Conservation (phyloP, 2,113 vertebrate genomes). For the Chaetops frenatus region DNA sequence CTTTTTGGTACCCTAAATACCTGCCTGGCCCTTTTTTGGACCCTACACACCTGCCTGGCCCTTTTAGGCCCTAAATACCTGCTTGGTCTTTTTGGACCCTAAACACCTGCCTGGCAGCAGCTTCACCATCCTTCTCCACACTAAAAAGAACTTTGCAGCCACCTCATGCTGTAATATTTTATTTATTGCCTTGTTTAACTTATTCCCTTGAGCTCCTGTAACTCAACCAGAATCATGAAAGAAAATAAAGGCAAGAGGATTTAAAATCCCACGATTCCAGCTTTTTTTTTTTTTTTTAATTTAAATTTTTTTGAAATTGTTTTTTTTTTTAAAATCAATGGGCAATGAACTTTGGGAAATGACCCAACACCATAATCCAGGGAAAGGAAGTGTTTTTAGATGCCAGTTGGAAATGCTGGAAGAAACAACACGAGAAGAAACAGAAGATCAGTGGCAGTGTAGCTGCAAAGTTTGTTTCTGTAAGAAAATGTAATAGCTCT, state of each 20-base stretch:
- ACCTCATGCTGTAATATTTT: not conserved
- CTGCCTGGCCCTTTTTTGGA: not conserved
- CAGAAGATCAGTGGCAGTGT: not conserved
- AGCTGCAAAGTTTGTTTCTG: conserved; percentile 24
- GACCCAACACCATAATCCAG: not conserved
- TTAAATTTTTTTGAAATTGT: not conserved
- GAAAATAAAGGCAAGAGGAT: not conserved
- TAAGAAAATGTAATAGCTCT: conserved; percentile 42
- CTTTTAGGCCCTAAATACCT: not conserved
- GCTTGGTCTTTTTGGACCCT: not conserved
- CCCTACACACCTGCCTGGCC: not conserved
- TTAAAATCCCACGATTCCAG: not conserved
- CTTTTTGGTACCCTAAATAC: not conserved
- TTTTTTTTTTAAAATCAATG: not conserved
- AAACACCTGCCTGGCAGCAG: not conserved
- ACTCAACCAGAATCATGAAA: not conserved
- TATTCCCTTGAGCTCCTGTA: not conserved
- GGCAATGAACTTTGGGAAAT: not conserved
- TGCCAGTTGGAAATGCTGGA: not conserved
- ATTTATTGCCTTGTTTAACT: conserved; percentile 43
- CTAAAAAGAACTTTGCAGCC: not conserved
- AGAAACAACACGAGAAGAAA: conserved; percentile 20
- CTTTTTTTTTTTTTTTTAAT: not conserved
- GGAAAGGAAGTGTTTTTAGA: not conserved
- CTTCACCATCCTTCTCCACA: not conserved